phyloP scores from a whole-genome alignment of 53 echinoderm and acorn worm species.

The Apostichopus leukothele region DNA sequence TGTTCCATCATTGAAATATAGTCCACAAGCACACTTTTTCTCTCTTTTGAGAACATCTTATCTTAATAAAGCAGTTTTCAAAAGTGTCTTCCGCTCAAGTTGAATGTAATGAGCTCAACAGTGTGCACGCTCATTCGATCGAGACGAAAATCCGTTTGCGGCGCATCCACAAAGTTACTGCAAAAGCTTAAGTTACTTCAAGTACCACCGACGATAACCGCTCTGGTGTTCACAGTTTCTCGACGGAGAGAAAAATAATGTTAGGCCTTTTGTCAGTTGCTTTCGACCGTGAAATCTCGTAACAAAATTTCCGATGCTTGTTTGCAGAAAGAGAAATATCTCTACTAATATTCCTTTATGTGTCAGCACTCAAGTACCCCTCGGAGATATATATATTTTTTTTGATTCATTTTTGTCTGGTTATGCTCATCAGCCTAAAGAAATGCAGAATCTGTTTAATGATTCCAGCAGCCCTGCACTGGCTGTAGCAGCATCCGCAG shows the following conservation, averaged over 20 bases:
- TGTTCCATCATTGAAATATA: too few relatives aligned
- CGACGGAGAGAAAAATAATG: background rate
- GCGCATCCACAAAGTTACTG: too few relatives aligned
- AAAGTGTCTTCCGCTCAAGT: too few relatives aligned
- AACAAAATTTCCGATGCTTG: constrained; percentile 10
- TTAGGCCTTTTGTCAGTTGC: background rate
- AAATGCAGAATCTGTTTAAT: constrained; percentile 39
- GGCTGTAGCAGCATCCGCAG: background rate
- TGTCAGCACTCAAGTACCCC: constrained; percentile 36
- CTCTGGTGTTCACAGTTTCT: background rate
- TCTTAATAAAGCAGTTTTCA: too few relatives aligned
- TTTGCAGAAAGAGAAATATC: constrained; percentile 12
- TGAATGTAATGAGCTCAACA: too few relatives aligned
- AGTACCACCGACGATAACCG: background rate
- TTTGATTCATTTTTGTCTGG: constrained; percentile 13
- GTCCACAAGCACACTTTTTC: too few relatives aligned
- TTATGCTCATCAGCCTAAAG: constrained; percentile 41
- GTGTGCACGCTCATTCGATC: too few relatives aligned
- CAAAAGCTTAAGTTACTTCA: too few relatives aligned
- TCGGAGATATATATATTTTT: constrained; percentile 8
- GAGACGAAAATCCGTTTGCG: too few relatives aligned
- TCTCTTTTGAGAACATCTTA: too few relatives aligned
- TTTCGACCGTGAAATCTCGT: background rate
- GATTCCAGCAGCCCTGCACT: constrained; percentile 29
- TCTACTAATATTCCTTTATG: constrained; percentile 26